Evolutionary conservation across 1,140 invertebrate genomes (phyloP).

Genomic region (Drosophila sp.): DNA sequence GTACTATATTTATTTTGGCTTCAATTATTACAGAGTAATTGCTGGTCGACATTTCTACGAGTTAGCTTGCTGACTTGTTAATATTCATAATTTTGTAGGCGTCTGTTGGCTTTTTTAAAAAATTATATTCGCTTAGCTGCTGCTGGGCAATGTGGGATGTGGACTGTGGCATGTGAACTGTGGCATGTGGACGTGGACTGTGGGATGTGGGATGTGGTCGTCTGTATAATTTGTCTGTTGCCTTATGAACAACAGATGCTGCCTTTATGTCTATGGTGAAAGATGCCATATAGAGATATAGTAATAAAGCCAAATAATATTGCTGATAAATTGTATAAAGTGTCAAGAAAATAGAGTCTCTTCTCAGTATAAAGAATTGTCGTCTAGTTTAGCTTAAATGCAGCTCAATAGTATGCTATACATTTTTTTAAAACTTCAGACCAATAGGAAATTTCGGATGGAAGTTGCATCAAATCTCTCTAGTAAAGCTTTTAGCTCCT

Average conservation of each 20-base stretch:
- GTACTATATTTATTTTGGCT: background rate
- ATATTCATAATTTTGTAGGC: slow-evolving; percentile 46
- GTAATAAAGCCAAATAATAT: slow-evolving; percentile 15
- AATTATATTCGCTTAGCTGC: slow-evolving; percentile 30
- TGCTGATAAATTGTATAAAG: slow-evolving; percentile 6
- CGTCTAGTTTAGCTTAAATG: background rate
- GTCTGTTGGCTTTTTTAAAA: slow-evolving; percentile 58
- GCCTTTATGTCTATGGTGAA: slow-evolving; percentile 31
- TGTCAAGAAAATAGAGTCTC: slow-evolving; percentile 3
- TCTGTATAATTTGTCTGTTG: background rate
- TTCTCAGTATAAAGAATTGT: too few species aligned
- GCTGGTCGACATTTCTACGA: background rate
- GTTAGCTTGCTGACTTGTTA: background rate
- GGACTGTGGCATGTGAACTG: background rate
- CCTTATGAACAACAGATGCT: slow-evolving; percentile 42
- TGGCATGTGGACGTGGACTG: background rate
- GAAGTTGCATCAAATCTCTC: too few species aligned
- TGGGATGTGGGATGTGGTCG: background rate
- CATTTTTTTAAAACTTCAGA: background rate
- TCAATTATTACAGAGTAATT: background rate
- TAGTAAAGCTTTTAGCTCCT: too few species aligned
- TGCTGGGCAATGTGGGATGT: background rate
- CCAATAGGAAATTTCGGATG: background rate
- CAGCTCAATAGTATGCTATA: slow-evolving; percentile 17
- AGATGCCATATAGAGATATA: slow-evolving; percentile 11